phyloP scores from a whole-genome alignment of 2,113 vertebrate genomes.

The Tachuris rubrigastra region DNA sequence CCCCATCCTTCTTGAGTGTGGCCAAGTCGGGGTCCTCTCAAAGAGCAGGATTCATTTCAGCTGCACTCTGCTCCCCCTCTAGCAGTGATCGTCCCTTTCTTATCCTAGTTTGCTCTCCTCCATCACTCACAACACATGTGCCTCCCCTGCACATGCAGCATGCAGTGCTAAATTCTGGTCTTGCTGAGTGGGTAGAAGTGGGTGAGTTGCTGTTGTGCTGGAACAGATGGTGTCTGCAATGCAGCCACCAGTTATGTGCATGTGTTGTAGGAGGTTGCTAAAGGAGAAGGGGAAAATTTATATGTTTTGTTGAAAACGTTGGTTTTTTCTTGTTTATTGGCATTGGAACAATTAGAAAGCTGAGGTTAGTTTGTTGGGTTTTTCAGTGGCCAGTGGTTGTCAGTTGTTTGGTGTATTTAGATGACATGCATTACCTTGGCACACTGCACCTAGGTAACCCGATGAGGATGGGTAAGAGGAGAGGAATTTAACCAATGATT shows the following conservation, averaged over 20 bases:
- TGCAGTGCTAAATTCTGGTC: slow-evolving; percentile 23
- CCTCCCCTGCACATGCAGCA: background rate
- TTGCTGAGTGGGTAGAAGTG: slow-evolving; percentile 43
- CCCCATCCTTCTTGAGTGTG: background rate
- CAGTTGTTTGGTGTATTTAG: background rate
- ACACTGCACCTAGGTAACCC: background rate
- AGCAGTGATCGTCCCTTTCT: background rate
- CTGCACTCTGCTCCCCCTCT: background rate
- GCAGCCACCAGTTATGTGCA: slow-evolving; percentile 20
- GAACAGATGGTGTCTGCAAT: slow-evolving; percentile 57
- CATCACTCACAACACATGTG: background rate
- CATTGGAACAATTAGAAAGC: background rate
- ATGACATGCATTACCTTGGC: background rate
- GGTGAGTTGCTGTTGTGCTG: slow-evolving; percentile 50
- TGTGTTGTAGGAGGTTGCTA: slow-evolving; percentile 49
- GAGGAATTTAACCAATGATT: background rate
- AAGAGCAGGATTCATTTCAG: background rate
- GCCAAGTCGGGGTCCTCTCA: rapidly evolving
- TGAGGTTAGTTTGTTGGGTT: background rate
- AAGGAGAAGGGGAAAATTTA: slow-evolving; percentile 1
- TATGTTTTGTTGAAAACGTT: background rate
- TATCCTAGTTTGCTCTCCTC: slow-evolving; percentile 2
- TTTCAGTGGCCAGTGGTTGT: background rate
- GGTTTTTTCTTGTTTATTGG: background rate
- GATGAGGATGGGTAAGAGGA: background rate